These are phyloP conservation scores for Hydropotes inermis DNA, from an alignment of 2,113 vertebrate genomes.

Conservation along the genomic window DNA sequence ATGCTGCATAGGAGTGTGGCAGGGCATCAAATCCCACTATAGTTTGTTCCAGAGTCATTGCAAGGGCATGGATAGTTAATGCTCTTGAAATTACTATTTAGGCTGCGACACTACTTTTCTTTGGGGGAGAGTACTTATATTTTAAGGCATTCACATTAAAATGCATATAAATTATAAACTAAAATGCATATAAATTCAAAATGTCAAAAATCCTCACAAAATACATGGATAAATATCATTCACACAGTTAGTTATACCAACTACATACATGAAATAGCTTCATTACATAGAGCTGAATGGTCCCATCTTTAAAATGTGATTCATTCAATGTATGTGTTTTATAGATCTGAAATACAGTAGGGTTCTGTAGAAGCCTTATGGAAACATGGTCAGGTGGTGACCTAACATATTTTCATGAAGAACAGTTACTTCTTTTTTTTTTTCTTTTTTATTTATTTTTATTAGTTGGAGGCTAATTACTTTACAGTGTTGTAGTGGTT, in stretches of 20 bases:
- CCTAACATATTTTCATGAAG: neutral
- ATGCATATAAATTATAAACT: neutral
- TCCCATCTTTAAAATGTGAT: neutral
- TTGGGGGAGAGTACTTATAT: neutral
- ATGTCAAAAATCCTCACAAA: neutral
- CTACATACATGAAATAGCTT: neutral
- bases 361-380: neutral
- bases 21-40: neutral
- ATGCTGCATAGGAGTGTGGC: neutral
- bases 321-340: neutral
- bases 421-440: neutral
- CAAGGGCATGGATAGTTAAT: neutral
- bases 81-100: neutral
- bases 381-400: neutral
- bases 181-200: slow-evolving; percentile 1
- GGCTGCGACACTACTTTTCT: neutral
- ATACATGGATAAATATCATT: neutral
- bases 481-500: too few species aligned
- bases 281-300: neutral
- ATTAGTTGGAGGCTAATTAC: too few species aligned
- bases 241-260: neutral
- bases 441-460: too few species aligned
- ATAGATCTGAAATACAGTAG: neutral
- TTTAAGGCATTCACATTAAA: neutral
- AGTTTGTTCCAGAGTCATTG: neutral